A percentile compares a stretch with the other conserved stretches of the same genome.
These are phyloP conservation scores for Orthonyx spaldingii DNA, from an alignment of 2,113 vertebrate genomes.

Conservation along the genomic window DNA sequence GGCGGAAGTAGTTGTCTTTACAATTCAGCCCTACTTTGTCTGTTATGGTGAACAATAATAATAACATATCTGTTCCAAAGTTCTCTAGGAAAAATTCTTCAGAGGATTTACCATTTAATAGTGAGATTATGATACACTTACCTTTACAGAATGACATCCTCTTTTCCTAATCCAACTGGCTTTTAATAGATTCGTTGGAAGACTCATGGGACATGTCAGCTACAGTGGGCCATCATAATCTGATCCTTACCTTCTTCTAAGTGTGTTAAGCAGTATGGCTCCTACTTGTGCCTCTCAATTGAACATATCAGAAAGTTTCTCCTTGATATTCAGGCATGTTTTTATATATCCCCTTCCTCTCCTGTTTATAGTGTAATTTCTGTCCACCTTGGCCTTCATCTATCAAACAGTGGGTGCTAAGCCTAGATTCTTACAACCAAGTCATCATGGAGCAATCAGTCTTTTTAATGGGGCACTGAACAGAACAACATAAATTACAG, in stretches of 20 bases:
- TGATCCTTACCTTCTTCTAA: not conserved
- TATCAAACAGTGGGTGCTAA: not conserved
- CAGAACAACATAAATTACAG: not conserved
- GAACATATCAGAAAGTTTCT: not conserved
- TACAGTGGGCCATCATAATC: not conserved
- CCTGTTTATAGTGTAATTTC: not conserved
- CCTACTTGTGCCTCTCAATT: not conserved
- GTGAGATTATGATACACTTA: not conserved
- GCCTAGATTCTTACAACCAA: not conserved
- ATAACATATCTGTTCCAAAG: not conserved
- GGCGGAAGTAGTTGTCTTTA: not conserved
- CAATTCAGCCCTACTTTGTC: not conserved
- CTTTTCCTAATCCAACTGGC: not conserved
- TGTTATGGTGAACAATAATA: not conserved
- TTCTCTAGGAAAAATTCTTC: not conserved
- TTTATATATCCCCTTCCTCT: not conserved
- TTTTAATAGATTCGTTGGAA: not conserved
- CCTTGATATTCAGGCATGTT: not conserved
- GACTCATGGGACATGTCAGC: not conserved
- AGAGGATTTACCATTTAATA: conserved; percentile 1
- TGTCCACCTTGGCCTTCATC: not conserved
- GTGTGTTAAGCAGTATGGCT: not conserved
- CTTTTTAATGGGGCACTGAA: not conserved
- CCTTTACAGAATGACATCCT: not conserved
- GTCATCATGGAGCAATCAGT: not conserved